These are phyloP conservation scores for Phycodurus eques DNA, from an alignment of 2,113 vertebrate species.

Conservation along the genomic window DNA sequence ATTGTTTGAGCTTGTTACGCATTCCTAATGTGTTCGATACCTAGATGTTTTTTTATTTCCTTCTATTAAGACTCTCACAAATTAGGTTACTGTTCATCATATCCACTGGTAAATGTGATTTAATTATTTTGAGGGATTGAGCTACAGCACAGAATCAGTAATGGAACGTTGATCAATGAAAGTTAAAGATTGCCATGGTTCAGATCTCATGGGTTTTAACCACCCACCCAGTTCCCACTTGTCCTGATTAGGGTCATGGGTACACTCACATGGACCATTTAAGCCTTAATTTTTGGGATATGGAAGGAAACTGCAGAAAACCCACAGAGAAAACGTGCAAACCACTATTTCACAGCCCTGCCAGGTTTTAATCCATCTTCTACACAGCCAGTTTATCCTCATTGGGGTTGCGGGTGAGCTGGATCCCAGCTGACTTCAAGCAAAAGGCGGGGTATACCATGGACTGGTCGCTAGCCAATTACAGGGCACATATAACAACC, in stretches of 20 bases:
- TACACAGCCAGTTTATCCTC: neutral
- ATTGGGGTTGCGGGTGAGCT: neutral
- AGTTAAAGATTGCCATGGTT: neutral
- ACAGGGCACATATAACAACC: neutral
- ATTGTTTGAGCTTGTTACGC: neutral
- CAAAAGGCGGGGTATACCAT: neutral
- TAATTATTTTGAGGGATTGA: neutral
- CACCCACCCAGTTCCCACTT: neutral
- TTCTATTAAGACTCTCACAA: neutral
- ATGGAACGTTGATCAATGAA: neutral
- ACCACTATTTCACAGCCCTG: neutral
- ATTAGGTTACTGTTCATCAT: constrained; percentile 34
- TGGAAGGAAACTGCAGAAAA: neutral
- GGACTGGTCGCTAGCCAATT: neutral
- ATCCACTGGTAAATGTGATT: constrained; percentile 8
- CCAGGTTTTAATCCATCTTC: neutral
- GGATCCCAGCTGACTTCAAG: neutral
- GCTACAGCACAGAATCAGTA: neutral
- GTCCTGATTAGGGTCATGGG: neutral
- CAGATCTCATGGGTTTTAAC: neutral
- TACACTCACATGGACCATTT: neutral
- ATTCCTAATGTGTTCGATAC: neutral
- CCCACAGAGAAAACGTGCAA: neutral
- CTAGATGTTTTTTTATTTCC: neutral
- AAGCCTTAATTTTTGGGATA: neutral